Conservation (phyloP, 2,797 vertebrate species). For the Salmo trutta region DNA sequence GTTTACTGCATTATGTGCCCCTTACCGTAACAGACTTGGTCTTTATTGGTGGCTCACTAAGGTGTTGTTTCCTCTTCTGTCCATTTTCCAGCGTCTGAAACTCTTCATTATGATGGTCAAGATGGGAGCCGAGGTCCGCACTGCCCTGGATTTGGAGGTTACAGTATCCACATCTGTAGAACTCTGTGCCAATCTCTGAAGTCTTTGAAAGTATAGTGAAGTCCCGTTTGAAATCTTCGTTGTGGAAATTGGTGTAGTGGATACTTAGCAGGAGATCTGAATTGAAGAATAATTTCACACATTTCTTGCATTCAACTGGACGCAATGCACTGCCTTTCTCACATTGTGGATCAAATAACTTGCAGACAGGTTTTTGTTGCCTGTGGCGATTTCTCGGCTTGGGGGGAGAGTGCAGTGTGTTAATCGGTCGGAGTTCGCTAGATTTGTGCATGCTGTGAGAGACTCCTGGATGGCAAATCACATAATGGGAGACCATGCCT, state of each 20-base stretch:
- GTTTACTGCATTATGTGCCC: not conserved
- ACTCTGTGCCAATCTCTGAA: conserved; percentile 62
- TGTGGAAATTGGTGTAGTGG: conserved; percentile 84
- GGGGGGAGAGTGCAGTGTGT: conserved; percentile 60
- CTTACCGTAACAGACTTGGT: conserved; percentile 80
- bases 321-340: conserved; percentile 33
- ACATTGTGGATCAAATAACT: conserved; percentile 42
- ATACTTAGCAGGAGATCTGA: conserved; percentile 78
- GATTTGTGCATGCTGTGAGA: conserved; percentile 41
- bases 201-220: conserved; percentile 75
- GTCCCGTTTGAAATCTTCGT: conserved; percentile 77
- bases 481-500: conserved; percentile 82
- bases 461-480: conserved; percentile 38
- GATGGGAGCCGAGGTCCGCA: conserved; percentile 78
- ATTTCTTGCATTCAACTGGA: conserved; percentile 79
- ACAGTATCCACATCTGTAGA: conserved; percentile 84
- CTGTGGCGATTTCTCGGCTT: conserved; percentile 30
- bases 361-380: not conserved
- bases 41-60: conserved; percentile 70
- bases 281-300: conserved; percentile 79
- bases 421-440: conserved; percentile 79
- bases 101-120: conserved; percentile 81
- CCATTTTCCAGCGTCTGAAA: conserved; percentile 70
- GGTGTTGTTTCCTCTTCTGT: conserved; percentile 68
- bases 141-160: conserved; percentile 75